These are phyloP conservation scores for Aphelenchoides besseyi DNA, from an alignment of 1,140 invertebrate genomes.

Conservation along the genomic window DNA sequence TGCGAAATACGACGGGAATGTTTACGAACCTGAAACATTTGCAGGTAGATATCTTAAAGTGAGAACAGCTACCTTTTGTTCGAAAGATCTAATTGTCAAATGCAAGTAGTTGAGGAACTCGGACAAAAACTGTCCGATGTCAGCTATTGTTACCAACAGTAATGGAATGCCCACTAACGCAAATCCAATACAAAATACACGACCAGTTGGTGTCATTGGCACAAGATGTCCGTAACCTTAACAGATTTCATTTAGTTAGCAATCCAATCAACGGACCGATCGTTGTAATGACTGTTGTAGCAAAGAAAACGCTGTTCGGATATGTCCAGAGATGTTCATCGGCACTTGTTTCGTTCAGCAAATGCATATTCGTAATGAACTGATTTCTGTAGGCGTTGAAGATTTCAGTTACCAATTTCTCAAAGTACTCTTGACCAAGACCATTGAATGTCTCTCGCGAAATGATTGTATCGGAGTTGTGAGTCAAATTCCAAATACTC, in stretches of 20 bases:
- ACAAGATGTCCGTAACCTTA: conserved; percentile 66
- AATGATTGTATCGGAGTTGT: conserved; percentile 53
- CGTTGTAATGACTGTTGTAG: conserved; percentile 63
- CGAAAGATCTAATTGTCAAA: conserved; percentile 6
- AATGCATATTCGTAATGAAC: conserved; percentile 60
- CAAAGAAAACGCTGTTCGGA: conserved; percentile 61
- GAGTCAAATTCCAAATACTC: conserved; percentile 62
- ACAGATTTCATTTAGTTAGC: too few relatives aligned
- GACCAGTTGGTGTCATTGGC: conserved; percentile 65
- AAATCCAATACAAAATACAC: conserved; percentile 66
- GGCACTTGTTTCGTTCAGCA: conserved; percentile 53
- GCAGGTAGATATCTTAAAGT: neutral
- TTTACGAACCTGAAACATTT: conserved; percentile 48
- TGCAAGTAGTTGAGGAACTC: conserved; percentile 49
- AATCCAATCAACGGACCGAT: conserved; percentile 46
- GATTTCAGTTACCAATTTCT: conserved; percentile 47
- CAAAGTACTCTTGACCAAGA: conserved; percentile 61
- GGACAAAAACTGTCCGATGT: conserved; percentile 64
- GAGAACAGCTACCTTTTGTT: conserved; percentile 12
- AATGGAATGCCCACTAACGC: conserved; percentile 67
- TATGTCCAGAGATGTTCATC: conserved; percentile 60
- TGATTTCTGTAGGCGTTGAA: conserved; percentile 59
- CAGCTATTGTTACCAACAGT: conserved; percentile 66
- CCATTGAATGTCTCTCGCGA: conserved; percentile 59
- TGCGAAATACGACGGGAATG: conserved; percentile 53